Percentiles rank a stretch among this genome's conserved stretches.
Conservation (phyloP, 2,113 vertebrate genomes). For the Haliaeetus leucogaster region DNA sequence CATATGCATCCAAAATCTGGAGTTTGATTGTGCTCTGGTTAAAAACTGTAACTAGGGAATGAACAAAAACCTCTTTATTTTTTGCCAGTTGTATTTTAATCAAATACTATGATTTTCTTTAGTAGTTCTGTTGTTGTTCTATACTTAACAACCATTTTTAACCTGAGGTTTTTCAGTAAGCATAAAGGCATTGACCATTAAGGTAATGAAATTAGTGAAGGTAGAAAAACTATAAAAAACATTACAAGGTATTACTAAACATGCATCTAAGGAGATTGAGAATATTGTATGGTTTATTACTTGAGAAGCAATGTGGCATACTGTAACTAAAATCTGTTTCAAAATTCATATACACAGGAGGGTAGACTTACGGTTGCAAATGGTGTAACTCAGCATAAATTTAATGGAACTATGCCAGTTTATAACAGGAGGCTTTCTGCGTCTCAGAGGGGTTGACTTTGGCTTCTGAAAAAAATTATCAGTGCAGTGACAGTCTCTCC, state of each 20-base stretch:
- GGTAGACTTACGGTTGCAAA: neutral
- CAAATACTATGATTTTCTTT: neutral
- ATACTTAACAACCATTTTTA: neutral
- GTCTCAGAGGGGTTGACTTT: neutral
- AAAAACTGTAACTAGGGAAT: neutral
- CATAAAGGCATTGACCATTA: neutral
- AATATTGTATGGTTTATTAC: neutral
- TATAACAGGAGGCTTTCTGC: neutral
- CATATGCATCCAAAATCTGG: neutral
- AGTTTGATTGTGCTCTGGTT: neutral
- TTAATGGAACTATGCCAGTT: neutral
- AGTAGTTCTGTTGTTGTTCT: neutral
- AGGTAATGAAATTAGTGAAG: neutral
- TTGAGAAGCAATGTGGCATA: neutral
- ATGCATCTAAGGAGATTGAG: neutral
- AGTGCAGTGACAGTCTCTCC: neutral
- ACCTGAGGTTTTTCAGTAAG: neutral
- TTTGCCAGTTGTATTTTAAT: neutral
- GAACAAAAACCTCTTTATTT: neutral
- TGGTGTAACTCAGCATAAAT: constrained; percentile 27
- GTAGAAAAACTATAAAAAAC: neutral
- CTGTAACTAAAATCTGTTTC: constrained; percentile 35
- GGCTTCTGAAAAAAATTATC: neutral
- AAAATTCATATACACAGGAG: constrained; percentile 13
- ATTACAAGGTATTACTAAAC: neutral